Conservation (phyloP, 2,888 invertebrate species). For the Lochmaea crataegi region DNA sequence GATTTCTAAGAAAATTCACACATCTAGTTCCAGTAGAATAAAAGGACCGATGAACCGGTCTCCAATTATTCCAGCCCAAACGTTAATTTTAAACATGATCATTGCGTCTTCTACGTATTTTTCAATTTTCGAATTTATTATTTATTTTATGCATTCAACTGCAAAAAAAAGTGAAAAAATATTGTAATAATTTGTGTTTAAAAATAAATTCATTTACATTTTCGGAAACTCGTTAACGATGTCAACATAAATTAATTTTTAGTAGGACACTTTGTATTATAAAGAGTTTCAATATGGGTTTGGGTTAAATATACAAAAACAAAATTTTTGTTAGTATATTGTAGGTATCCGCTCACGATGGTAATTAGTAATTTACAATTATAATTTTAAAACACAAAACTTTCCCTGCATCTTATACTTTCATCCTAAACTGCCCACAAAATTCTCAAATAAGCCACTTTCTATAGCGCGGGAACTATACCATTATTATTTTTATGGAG, state of each 20-base stretch:
- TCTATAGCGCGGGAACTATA: slow-evolving; percentile 14
- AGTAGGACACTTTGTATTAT: background rate
- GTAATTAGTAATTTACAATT: slow-evolving; percentile 16
- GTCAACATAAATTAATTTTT: background rate
- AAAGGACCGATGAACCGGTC: no score
- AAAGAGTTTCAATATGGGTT: background rate
- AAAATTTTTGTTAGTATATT: background rate
- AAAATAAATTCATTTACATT: no score
- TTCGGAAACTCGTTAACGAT: background rate
- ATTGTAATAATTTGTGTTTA: no score
- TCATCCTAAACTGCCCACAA: slow-evolving; percentile 13
- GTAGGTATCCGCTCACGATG: background rate
- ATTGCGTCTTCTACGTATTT: no score
- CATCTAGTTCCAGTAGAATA: no score
- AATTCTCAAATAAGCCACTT: slow-evolving; percentile 14
- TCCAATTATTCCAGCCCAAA: no score
- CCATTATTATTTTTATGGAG: slow-evolving; percentile 2
- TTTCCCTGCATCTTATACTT: slow-evolving; percentile 14
- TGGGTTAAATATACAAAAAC: background rate
- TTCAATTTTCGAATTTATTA: no score
- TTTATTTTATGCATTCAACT: no score
- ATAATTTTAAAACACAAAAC: slow-evolving; percentile 9
- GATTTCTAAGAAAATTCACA: no score
- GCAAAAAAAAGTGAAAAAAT: no score
- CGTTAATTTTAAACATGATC: no score